These are phyloP conservation scores for Gambusia affinis DNA, from an alignment of 2,113 vertebrate species.

Conservation along the genomic window DNA sequence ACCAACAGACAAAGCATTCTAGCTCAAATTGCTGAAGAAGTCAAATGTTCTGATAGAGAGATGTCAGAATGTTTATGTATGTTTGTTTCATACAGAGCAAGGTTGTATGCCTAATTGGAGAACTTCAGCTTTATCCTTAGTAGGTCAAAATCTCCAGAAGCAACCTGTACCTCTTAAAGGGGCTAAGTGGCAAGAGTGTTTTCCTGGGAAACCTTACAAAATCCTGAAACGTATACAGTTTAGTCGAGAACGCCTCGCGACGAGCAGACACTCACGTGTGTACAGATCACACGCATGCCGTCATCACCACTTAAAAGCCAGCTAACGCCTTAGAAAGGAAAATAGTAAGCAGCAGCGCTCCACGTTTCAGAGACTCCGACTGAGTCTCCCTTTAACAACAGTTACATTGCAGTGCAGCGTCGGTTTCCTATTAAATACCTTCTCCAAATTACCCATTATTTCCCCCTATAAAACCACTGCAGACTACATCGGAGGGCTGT, in stretches of 20 bases:
- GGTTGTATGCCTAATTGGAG: not conserved
- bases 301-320: conserved; percentile 59
- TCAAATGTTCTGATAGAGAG: not conserved
- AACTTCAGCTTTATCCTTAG: not conserved
- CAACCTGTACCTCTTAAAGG: not conserved
- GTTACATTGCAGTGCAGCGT: conserved; percentile 72
- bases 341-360: conserved; percentile 49
- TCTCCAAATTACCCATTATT: conserved; percentile 85
- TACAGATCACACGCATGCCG: conserved; percentile 35
- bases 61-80: not conserved
- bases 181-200: not conserved
- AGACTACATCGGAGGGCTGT: conserved; percentile 76
- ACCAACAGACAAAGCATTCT: not conserved
- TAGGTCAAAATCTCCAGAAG: not conserved
- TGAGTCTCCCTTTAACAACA: conserved; percentile 69
- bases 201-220: not conserved
- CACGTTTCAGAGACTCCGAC: conserved; percentile 63
- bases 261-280: conserved; percentile 33
- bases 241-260: not conserved
- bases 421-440: conserved; percentile 84
- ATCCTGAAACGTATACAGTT: not conserved
- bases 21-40: not conserved
- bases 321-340: conserved; percentile 59
- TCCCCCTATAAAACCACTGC: conserved; percentile 82
- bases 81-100: not conserved